phyloP scores from a whole-genome alignment of 2,797 vertebrate genomes.

The Sebastiscus tertius region DNA sequence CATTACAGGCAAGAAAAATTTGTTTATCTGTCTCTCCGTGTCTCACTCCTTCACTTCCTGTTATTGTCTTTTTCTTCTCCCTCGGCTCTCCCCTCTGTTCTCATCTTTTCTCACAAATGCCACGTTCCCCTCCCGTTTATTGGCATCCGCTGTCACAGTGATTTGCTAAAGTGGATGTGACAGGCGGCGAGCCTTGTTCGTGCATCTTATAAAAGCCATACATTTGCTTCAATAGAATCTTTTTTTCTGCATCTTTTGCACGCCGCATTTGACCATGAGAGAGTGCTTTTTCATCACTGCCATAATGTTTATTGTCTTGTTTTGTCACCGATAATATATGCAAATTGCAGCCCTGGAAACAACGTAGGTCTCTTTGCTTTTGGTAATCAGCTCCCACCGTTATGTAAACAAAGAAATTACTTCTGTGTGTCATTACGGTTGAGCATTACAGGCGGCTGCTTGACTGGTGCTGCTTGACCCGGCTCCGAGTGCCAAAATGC shows the following conservation, averaged over 20 bases:
- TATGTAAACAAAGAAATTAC: conserved; percentile 62
- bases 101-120: conserved; percentile 34
- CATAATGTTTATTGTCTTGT: conserved; percentile 31
- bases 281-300: conserved; percentile 14
- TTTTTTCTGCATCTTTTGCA: conserved; percentile 16
- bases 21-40: conserved; percentile 40
- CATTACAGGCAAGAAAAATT: conserved; percentile 42
- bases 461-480: conserved; percentile 60
- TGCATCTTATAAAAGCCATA: conserved; percentile 64
- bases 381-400: conserved; percentile 56
- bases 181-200: conserved; percentile 56
- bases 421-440: conserved; percentile 50
- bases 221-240: conserved; percentile 46
- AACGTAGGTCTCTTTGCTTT: conserved; percentile 50
- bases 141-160: conserved; percentile 56
- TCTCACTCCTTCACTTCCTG: conserved; percentile 49
- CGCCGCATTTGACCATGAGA: conserved; percentile 12
- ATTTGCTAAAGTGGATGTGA: conserved; percentile 72
- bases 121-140: conserved; percentile 54
- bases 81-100: conserved; percentile 11
- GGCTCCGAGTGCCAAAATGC: conserved; percentile 47
- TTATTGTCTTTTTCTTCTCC: conserved; percentile 34
- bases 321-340: conserved; percentile 59
- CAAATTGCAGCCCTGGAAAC: conserved; percentile 55
- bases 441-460: conserved; percentile 31